A percentile compares a stretch with the other conserved stretches of the same genome.
Evolutionary conservation across 2,113 vertebrate species (phyloP).

Genomic region (Otocyon megalotis): DNA sequence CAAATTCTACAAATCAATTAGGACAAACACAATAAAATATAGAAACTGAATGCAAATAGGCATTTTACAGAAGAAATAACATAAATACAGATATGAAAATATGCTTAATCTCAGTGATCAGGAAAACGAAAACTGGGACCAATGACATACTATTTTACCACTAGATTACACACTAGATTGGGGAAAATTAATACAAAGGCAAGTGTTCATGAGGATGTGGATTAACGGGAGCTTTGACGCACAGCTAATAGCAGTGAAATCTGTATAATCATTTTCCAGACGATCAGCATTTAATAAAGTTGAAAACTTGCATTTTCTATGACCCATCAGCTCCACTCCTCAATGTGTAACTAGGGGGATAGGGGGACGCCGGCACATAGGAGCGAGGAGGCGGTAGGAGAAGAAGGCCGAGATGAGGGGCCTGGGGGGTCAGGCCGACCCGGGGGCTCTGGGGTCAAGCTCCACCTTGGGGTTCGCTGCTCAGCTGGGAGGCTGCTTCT

Average conservation of each 20-base stretch:
- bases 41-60: not conserved
- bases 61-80: not conserved
- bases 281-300: not conserved
- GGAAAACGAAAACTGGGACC: not conserved
- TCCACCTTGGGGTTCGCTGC: too few relatives aligned
- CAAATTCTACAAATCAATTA: not conserved
- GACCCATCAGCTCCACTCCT: not conserved
- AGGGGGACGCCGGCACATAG: not conserved
- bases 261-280: not conserved
- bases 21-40: not conserved
- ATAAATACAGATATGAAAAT: slow-evolving; percentile 33
- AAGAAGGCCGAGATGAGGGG: too few relatives aligned
- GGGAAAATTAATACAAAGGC: not conserved
- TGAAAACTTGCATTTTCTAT: not conserved
- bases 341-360: not conserved
- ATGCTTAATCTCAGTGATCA: not conserved
- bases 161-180: not conserved
- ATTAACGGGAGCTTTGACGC: not conserved
- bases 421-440: too few relatives aligned
- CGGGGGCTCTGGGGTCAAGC: too few relatives aligned
- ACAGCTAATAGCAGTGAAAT: not conserved
- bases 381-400: not conserved
- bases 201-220: not conserved
- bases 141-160: not conserved
- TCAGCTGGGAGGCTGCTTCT: too few relatives aligned